Conservation (phyloP, 1,140 invertebrate species). For the Lordiphosa mommai region DNA sequence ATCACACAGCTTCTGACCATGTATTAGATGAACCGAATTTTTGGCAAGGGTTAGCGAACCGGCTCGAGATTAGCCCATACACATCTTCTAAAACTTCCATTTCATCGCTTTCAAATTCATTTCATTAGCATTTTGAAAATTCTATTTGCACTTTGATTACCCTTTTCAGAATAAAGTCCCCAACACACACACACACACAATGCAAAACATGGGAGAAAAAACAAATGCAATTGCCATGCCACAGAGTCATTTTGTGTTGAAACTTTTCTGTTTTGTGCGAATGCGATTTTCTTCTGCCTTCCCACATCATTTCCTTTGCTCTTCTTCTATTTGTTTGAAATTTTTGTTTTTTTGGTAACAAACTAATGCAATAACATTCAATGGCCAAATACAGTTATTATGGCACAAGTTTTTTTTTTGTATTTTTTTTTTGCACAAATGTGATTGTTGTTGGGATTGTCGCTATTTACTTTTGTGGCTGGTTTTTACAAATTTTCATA, state of each 20-base stretch:
- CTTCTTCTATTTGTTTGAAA: neutral
- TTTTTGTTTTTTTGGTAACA: constrained; percentile 16
- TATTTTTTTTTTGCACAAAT: constrained; percentile 13
- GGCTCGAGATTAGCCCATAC: too few species aligned
- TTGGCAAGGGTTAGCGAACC: too few species aligned
- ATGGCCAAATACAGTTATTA: constrained; percentile 69
- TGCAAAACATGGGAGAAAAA: constrained; percentile 25
- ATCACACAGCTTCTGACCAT: too few species aligned
- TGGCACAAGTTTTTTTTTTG: constrained; percentile 43
- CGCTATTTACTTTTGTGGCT: constrained; percentile 51
- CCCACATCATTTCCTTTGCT: constrained; percentile 10
- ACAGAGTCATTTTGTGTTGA: constrained; percentile 44
- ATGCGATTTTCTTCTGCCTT: constrained; percentile 38
- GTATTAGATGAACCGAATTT: too few species aligned
- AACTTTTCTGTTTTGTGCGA: constrained; percentile 41
- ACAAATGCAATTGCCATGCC: constrained; percentile 50
- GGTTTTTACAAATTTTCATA: constrained; percentile 61
- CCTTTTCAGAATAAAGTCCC: neutral
- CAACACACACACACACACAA: neutral
- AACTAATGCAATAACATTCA: constrained; percentile 75
- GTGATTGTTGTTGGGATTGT: constrained; percentile 38
- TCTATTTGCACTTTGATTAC: too few species aligned
- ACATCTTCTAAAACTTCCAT: too few species aligned
- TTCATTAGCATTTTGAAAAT: too few species aligned
- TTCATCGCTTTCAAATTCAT: too few species aligned